Percentiles rank a stretch among this genome's conserved stretches.
phyloP scores from a whole-genome alignment of 2,113 vertebrate genomes.

The Aldabrachelys gigantea region DNA sequence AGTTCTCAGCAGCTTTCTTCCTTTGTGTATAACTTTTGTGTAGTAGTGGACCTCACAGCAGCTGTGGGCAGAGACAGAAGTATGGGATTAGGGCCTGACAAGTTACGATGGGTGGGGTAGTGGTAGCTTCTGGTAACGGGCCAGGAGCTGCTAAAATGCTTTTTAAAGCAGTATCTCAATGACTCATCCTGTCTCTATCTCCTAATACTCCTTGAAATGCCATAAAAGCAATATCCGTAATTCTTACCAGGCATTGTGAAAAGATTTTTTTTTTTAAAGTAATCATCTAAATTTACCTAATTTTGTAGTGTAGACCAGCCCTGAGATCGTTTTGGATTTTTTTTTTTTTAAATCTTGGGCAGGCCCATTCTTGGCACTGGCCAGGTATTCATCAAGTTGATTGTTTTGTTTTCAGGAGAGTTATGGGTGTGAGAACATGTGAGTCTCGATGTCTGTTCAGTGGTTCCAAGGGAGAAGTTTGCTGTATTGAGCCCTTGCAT shows the following conservation, averaged over 20 bases:
- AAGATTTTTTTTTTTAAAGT: background rate
- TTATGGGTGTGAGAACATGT: constrained; percentile 97
- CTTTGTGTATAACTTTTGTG: background rate
- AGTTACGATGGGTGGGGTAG: background rate
- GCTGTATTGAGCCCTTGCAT: constrained; percentile 93
- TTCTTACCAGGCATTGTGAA: background rate
- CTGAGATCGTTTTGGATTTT: background rate
- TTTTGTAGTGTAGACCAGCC: no score
- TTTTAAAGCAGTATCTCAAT: background rate
- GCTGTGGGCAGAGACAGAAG: background rate
- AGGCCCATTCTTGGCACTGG: background rate
- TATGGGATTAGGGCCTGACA: background rate
- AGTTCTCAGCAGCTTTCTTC: background rate
- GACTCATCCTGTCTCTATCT: background rate
- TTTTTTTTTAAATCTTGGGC: background rate
- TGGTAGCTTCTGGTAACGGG: background rate
- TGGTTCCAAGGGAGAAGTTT: constrained; percentile 97
- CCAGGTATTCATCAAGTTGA: background rate
- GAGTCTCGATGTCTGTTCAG: constrained; percentile 98
- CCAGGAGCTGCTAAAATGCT: background rate
- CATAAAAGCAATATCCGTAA: rapidly evolving
- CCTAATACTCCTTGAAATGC: background rate
- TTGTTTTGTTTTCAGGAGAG: constrained; percentile 82
- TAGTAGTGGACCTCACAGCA: background rate
- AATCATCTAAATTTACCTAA: no score